A percentile compares a stretch with the other conserved stretches of the same genome.
Evolutionary conservation across 2,797 vertebrate species (phyloP).

Genomic region (Buceros bicornis): DNA sequence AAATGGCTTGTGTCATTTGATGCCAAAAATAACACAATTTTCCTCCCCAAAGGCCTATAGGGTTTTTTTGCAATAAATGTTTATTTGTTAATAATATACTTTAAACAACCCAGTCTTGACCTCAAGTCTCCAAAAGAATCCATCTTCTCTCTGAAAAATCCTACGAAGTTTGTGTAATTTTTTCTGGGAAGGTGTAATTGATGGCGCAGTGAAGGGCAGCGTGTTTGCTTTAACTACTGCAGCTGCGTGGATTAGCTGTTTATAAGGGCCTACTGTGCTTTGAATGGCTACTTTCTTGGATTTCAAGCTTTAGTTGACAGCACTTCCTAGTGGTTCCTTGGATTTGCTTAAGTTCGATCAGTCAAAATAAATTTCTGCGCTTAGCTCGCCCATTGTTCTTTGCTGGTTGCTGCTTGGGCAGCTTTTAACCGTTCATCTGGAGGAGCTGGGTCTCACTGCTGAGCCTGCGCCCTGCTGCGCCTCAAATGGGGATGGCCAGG

Average conservation of each 20-base stretch:
- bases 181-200: slow-evolving; percentile 84
- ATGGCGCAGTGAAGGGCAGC: slow-evolving; percentile 83
- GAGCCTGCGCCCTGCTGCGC: accelerated
- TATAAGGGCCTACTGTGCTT: slow-evolving; percentile 80
- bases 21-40: slow-evolving; percentile 85
- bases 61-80: slow-evolving; percentile 83
- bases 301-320: slow-evolving; percentile 80
- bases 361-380: slow-evolving; percentile 77
- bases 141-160: slow-evolving; percentile 84
- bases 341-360: slow-evolving; percentile 71
- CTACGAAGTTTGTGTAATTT: slow-evolving; percentile 84
- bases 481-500: neutral
- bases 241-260: slow-evolving; percentile 78
- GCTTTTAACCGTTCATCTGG: neutral
- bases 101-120: slow-evolving; percentile 84
- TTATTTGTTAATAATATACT: slow-evolving; percentile 87
- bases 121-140: slow-evolving; percentile 83
- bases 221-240: slow-evolving; percentile 86
- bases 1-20: slow-evolving; percentile 85
- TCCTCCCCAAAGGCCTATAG: slow-evolving; percentile 82
- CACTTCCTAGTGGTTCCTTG: slow-evolving; percentile 78
- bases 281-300: slow-evolving; percentile 78
- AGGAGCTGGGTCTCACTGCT: neutral
- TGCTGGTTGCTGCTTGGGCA: neutral
- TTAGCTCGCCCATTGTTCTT: slow-evolving; percentile 60